These are phyloP conservation scores for Hydraecia micacea DNA, from an alignment of 2,888 invertebrate species.

Conservation along the genomic window DNA sequence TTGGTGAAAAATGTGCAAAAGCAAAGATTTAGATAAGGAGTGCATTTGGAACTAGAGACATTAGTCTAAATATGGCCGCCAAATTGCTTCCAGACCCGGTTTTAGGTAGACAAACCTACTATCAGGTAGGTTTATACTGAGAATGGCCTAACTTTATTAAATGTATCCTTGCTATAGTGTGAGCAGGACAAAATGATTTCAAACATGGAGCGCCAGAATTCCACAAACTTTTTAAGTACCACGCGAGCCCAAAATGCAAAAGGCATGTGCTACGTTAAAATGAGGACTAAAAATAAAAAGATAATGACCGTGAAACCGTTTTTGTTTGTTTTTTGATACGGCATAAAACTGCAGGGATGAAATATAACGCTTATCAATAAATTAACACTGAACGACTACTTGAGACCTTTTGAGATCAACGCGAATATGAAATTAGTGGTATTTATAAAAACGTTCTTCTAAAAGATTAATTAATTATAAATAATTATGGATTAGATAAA, in stretches of 20 bases:
- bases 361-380: constrained; percentile 34
- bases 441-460: constrained; percentile 20
- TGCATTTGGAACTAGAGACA: constrained; percentile 39
- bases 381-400: constrained; percentile 24
- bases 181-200: constrained; percentile 49
- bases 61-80: constrained; percentile 32
- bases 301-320: constrained; percentile 42
- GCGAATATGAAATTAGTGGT: constrained; percentile 47
- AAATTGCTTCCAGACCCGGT: constrained; percentile 43
- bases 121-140: constrained; percentile 22
- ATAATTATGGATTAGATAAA: constrained; percentile 21
- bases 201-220: constrained; percentile 26
- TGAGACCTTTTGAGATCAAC: constrained; percentile 40
- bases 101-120: constrained; percentile 27
- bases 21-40: constrained; percentile 15
- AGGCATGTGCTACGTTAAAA: constrained; percentile 40
- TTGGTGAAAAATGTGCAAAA: constrained; percentile 35
- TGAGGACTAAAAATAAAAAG: constrained; percentile 38
- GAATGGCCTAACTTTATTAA: constrained; percentile 20
- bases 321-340: constrained; percentile 46
- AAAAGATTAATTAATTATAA: constrained; percentile 30
- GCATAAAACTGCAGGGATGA: constrained; percentile 37
- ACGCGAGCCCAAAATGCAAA: constrained; percentile 33
- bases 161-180: constrained; percentile 11
- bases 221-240: constrained; percentile 46